phyloP scores from a whole-genome alignment of 2,113 vertebrate genomes.

The Silurus glanis region DNA sequence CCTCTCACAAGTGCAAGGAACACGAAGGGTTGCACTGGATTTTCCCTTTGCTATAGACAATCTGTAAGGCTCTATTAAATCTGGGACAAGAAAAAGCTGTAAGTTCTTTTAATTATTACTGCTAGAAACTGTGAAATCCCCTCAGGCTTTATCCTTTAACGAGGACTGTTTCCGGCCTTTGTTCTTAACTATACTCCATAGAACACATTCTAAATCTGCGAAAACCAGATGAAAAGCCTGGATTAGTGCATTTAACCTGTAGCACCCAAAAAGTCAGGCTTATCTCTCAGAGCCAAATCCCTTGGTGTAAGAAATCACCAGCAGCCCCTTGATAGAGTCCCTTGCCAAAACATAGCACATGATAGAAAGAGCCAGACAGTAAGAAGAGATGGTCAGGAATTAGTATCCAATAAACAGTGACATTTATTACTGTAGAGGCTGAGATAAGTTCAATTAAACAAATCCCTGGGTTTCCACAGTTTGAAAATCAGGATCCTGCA shows the following conservation, averaged over 20 bases:
- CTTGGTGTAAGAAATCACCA: background rate
- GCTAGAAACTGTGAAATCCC: background rate
- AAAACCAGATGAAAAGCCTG: slow-evolving; percentile 10
- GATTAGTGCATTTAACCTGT: slow-evolving; percentile 28
- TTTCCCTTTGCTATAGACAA: background rate
- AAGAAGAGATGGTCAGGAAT: slow-evolving; percentile 42
- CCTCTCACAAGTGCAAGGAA: background rate
- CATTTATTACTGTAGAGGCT: slow-evolving; percentile 49
- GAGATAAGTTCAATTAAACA: slow-evolving; percentile 53
- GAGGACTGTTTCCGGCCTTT: background rate
- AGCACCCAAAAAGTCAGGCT: slow-evolving; percentile 32
- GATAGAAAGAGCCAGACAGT: slow-evolving; percentile 8
- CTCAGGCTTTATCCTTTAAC: background rate
- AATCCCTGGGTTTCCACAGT: slow-evolving; percentile 17
- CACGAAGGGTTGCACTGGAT: too few species aligned
- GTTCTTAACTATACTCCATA: background rate
- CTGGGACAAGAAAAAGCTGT: background rate
- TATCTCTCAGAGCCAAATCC: slow-evolving; percentile 28
- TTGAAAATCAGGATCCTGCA: background rate
- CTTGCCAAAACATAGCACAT: slow-evolving; percentile 25
- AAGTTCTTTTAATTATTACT: background rate
- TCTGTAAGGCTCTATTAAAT: background rate
- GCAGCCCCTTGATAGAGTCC: background rate
- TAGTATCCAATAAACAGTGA: slow-evolving; percentile 36
- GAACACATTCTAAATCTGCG: slow-evolving; percentile 26